Evolutionary conservation across 2,888 invertebrate species (phyloP).

Genomic region (Muschampia plurimacula): DNA sequence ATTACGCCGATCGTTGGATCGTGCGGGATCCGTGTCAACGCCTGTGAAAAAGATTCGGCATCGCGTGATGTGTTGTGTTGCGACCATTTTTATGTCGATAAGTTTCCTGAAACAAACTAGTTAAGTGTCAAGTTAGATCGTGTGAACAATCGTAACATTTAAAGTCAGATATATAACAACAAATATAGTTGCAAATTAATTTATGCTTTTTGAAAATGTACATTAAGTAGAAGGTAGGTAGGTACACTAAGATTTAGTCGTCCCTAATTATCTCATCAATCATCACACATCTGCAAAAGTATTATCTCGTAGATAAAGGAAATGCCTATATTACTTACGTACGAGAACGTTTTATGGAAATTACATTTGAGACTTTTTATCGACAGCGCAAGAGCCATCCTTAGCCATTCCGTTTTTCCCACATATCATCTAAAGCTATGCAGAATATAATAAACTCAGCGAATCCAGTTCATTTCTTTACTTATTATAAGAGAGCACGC

Average conservation of each 20-base stretch:
- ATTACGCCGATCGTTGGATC: conserved; percentile 31
- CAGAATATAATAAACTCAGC: conserved; percentile 30
- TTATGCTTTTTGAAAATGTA: no score
- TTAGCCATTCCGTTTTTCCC: conserved; percentile 23
- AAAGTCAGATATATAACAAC: no score
- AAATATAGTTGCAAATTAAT: no score
- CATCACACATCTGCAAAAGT: no score
- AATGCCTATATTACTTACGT: no score
- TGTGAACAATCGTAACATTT: background rate
- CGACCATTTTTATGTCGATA: conserved; percentile 10
- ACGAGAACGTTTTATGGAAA: no score
- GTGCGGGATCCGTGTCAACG: conserved; percentile 39
- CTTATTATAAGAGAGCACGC: conserved; percentile 9
- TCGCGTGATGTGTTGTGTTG: conserved; percentile 18
- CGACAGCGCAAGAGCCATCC: background rate
- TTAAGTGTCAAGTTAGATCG: background rate
- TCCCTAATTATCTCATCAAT: no score
- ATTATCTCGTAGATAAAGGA: no score
- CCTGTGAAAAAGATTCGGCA: conserved; percentile 38
- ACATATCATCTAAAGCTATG: conserved; percentile 24
- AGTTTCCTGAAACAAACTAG: background rate
- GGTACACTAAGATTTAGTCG: no score
- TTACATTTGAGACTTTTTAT: background rate
- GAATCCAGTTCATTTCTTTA: conserved; percentile 38
- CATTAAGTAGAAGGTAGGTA: no score